Percentiles rank a stretch among this genome's conserved stretches.
Conservation (phyloP, 2,888 invertebrate genomes). For the Sminthurinus aureus region DNA sequence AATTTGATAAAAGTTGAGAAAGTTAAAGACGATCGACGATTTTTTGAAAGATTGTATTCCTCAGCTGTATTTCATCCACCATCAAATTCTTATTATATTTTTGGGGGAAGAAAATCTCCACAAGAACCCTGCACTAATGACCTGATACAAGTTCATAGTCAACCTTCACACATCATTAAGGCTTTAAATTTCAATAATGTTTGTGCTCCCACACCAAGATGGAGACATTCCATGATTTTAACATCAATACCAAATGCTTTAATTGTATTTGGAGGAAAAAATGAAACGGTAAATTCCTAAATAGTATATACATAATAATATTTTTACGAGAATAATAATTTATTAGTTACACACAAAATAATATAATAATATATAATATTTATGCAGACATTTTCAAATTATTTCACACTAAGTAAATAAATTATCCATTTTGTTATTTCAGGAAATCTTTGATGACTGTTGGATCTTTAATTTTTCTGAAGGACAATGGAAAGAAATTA, state of each 20-base stretch:
- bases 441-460: slow-evolving; percentile 50
- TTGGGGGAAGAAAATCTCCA: slow-evolving; percentile 58
- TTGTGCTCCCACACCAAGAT: slow-evolving; percentile 42
- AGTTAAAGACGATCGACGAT: slow-evolving; percentile 25
- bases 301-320: no score
- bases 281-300: slow-evolving; percentile 40
- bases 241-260: slow-evolving; percentile 22
- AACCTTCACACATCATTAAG: slow-evolving; percentile 37
- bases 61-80: slow-evolving; percentile 19
- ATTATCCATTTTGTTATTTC: slow-evolving; percentile 20
- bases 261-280: slow-evolving; percentile 54
- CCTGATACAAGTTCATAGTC: slow-evolving; percentile 48
- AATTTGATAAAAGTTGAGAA: background rate
- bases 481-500: slow-evolving; percentile 44
- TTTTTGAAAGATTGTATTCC: slow-evolving; percentile 33
- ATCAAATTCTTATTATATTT: slow-evolving; percentile 48
- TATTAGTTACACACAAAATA: background rate
- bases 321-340: background rate
- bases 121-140: slow-evolving; percentile 49
- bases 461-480: slow-evolving; percentile 51
- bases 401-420: no score
- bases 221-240: slow-evolving; percentile 51
- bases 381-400: no score
- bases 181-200: background rate
- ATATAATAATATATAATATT: slow-evolving; percentile 7